A percentile compares a stretch with the other conserved stretches of the same genome.
Conservation (phyloP, 2,797 vertebrate genomes). For the Atherinosoma microstoma region DNA sequence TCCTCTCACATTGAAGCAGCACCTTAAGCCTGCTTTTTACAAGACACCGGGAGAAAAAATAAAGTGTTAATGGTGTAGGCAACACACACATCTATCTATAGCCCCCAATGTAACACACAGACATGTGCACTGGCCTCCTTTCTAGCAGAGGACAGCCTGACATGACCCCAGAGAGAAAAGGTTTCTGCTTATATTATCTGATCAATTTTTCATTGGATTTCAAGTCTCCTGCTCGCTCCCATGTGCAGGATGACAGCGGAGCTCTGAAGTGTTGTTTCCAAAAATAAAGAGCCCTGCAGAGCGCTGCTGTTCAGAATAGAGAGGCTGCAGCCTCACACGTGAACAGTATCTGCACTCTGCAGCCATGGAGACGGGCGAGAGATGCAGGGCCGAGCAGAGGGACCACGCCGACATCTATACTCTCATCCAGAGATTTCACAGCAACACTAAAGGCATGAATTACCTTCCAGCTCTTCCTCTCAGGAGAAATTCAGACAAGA, state of each 20-base stretch:
- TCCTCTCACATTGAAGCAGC: neutral
- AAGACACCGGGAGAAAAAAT: neutral
- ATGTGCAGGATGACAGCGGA: conserved; percentile 24
- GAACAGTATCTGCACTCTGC: conserved; percentile 22
- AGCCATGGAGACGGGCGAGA: conserved; percentile 47
- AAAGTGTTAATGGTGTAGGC: neutral
- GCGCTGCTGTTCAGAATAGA: conserved; percentile 14
- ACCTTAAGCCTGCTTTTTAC: neutral
- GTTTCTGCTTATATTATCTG: neutral
- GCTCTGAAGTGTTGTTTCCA: conserved; percentile 55
- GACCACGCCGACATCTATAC: neutral
- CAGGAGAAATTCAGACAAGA: neutral
- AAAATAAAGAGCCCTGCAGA: conserved; percentile 60
- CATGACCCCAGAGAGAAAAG: neutral
- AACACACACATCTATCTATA: conserved; percentile 5
- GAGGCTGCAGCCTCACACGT: conserved; percentile 32
- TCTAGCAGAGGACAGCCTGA: neutral
- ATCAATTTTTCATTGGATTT: conserved; percentile 16
- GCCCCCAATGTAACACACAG: neutral
- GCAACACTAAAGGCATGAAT: neutral
- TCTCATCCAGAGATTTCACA: neutral
- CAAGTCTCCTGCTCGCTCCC: neutral
- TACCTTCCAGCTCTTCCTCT: neutral
- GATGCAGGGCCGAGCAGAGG: neutral
- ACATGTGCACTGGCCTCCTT: neutral